Evolutionary conservation across 2,797 vertebrate genomes (phyloP).

Genomic region (Distichodus sexfasciatus): DNA sequence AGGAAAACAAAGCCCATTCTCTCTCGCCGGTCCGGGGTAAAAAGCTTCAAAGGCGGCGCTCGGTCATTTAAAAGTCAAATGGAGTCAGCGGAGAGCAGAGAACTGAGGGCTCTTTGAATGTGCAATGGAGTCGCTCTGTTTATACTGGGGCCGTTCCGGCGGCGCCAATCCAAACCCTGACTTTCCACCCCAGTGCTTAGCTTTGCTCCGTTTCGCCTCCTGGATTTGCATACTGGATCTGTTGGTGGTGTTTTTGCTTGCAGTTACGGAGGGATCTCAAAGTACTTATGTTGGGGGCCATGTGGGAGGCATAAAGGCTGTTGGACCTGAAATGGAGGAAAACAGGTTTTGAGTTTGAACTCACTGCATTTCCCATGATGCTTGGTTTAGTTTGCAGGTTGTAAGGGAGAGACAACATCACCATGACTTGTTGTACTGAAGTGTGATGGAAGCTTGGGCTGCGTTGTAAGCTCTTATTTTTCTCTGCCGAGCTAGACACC

Average conservation of each 20-base stretch:
- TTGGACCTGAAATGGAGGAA: background rate
- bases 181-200: slow-evolving; percentile 21
- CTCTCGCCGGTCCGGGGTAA: slow-evolving; percentile 22
- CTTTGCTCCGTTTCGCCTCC: background rate
- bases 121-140: slow-evolving; percentile 41
- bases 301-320: background rate
- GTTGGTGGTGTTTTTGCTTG: slow-evolving; percentile 26
- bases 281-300: background rate
- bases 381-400: background rate
- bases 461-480: too few species aligned
- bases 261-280: slow-evolving; percentile 3
- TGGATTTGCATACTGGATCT: slow-evolving; percentile 2
- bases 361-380: slow-evolving; percentile 3
- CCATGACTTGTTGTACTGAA: slow-evolving; percentile 1
- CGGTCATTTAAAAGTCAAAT: slow-evolving; percentile 54
- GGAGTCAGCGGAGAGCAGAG: slow-evolving; percentile 31
- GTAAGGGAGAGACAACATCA: slow-evolving; percentile 20
- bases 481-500: too few species aligned
- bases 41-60: slow-evolving; percentile 28
- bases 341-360: background rate
- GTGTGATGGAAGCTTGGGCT: too few species aligned
- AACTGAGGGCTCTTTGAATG: slow-evolving; percentile 48
- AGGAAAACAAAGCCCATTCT: slow-evolving; percentile 35
- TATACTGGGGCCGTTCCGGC: slow-evolving; percentile 43
- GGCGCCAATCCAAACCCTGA: slow-evolving; percentile 43